A percentile compares a stretch with the other conserved stretches of the same genome.
phyloP scores from a whole-genome alignment of 2,888 invertebrate species.

The Lysandra bellargus region DNA sequence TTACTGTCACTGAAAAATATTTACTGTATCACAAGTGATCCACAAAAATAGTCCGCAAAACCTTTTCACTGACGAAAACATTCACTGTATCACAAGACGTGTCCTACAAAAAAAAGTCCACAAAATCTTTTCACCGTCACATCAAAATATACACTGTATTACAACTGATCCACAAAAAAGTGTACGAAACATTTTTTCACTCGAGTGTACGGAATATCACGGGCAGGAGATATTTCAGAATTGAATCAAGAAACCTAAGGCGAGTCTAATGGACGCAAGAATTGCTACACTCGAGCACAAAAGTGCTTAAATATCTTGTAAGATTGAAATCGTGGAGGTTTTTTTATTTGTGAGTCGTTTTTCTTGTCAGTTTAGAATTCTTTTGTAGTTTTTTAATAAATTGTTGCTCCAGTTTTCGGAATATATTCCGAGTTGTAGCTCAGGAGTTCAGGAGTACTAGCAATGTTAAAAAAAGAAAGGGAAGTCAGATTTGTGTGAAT shows the following conservation, averaged over 20 bases:
- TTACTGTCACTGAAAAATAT: not conserved
- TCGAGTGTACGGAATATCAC: constrained; percentile 27
- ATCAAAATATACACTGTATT: not conserved
- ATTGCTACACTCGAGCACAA: constrained; percentile 37
- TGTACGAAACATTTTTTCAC: not conserved
- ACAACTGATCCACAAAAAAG: not conserved
- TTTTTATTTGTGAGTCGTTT: not conserved
- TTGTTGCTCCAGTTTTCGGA: not conserved
- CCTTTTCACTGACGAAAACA: no score
- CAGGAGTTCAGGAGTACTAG: not conserved
- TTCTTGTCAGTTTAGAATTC: not conserved
- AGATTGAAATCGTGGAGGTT: not conserved
- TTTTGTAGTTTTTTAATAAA: no score
- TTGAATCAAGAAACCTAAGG: constrained; percentile 39
- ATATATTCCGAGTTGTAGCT: not conserved
- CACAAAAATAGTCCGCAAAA: no score
- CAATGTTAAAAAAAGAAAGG: not conserved
- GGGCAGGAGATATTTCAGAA: constrained; percentile 36
- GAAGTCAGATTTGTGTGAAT: no score
- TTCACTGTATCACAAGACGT: no score
- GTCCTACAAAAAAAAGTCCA: no score
- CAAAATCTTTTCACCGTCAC: not conserved
- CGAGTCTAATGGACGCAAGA: constrained; percentile 42
- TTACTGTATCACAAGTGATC: no score
- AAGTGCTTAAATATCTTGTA: constrained; percentile 30